Evolutionary conservation across 2,888 invertebrate genomes (phyloP).

Genomic region (Teleiodes luculella): DNA sequence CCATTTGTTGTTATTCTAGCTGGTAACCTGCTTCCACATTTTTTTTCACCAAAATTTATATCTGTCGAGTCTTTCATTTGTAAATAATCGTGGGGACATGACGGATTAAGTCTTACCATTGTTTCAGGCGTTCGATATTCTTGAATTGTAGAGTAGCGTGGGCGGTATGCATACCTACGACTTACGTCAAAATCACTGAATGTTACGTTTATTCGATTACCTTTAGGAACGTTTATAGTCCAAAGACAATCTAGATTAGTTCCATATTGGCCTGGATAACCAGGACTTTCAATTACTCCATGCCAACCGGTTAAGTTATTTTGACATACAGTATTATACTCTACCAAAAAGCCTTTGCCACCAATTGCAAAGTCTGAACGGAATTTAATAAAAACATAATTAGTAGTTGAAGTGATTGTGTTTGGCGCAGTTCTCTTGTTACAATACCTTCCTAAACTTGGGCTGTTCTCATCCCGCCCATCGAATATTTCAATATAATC

Average conservation of each 20-base stretch:
- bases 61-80: slow-evolving; percentile 69
- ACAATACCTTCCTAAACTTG: slow-evolving; percentile 82
- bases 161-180: no score
- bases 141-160: no score
- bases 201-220: slow-evolving; percentile 88
- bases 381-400: slow-evolving; percentile 84
- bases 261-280: slow-evolving; percentile 85
- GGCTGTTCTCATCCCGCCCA: slow-evolving; percentile 76
- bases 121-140: no score
- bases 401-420: slow-evolving; percentile 78
- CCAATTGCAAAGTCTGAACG: slow-evolving; percentile 81
- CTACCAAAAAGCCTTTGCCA: slow-evolving; percentile 88
- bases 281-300: slow-evolving; percentile 92
- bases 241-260: slow-evolving; percentile 84
- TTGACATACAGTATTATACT: slow-evolving; percentile 85
- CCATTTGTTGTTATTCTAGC: slow-evolving; percentile 75
- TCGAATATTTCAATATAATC: slow-evolving; percentile 86
- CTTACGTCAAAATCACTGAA: slow-evolving; percentile 85
- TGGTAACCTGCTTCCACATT: slow-evolving; percentile 72
- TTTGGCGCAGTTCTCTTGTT: slow-evolving; percentile 50
- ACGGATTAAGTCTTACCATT: neutral
- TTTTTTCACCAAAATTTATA: slow-evolving; percentile 50
- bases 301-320: slow-evolving; percentile 80
- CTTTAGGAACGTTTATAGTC: slow-evolving; percentile 84
- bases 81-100: slow-evolving; percentile 60